A percentile compares a stretch with the other conserved stretches of the same genome.
These are phyloP conservation scores for Dendrocincla tyrannina DNA, from an alignment of 2,797 vertebrate genomes.

Conservation along the genomic window DNA sequence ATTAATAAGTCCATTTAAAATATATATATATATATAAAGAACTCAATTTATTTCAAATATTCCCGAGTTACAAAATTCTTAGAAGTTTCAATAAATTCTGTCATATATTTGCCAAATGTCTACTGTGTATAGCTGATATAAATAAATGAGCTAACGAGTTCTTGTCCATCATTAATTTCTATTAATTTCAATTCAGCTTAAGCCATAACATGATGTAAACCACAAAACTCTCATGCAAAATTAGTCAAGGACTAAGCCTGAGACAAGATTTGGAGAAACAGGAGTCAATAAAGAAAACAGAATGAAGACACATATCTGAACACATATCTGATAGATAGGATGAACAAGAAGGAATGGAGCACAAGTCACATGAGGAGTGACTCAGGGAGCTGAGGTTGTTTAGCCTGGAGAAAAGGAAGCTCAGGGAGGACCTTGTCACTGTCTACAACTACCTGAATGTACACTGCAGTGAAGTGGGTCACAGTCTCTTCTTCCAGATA, in stretches of 20 bases:
- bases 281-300: not conserved
- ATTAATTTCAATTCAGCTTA: not conserved
- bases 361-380: not conserved
- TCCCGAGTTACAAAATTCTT: not conserved
- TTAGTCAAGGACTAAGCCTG: not conserved
- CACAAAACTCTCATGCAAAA: not conserved
- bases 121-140: not conserved
- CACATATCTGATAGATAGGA: not conserved
- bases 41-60: not conserved
- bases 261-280: not conserved
- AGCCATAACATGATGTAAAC: not conserved
- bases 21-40: not conserved
- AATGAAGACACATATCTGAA: not conserved
- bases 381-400: not conserved
- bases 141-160: not conserved
- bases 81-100: not conserved
- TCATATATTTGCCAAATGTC: not conserved
- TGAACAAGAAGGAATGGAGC: not conserved
- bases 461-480: not conserved
- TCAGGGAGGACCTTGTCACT: not conserved
- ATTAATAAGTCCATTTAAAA: not conserved
- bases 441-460: not conserved
- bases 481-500: not conserved
- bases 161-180: not conserved
- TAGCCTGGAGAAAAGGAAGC: not conserved